These are phyloP conservation scores for Sylvia borin DNA, from an alignment of 2,797 vertebrate species.

Conservation along the genomic window DNA sequence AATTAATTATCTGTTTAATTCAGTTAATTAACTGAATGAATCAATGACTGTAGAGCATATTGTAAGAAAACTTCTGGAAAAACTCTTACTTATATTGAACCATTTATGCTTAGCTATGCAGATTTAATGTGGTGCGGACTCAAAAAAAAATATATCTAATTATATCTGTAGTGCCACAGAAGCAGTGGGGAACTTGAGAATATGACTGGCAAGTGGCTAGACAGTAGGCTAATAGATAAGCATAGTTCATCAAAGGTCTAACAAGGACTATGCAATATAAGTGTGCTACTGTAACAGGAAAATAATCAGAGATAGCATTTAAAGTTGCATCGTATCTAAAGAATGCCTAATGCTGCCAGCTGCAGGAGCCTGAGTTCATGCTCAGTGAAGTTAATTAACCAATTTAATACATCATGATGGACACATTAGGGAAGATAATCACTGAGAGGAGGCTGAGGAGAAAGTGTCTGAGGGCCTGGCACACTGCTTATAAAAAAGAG, in stretches of 20 bases:
- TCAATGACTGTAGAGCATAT: neutral
- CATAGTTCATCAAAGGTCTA: neutral
- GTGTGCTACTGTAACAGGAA: neutral
- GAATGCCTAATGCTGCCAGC: neutral
- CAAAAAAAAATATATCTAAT: neutral
- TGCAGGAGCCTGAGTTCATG: neutral
- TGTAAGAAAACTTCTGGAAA: neutral
- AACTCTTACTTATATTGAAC: neutral
- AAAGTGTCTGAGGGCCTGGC: neutral
- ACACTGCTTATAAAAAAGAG: neutral
- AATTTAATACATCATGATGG: conserved; percentile 6
- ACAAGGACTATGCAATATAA: neutral
- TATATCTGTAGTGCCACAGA: neutral
- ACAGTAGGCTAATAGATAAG: neutral
- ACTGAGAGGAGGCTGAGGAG: neutral
- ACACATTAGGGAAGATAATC: neutral
- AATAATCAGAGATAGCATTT: neutral
- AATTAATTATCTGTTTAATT: neutral
- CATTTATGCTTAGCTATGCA: neutral
- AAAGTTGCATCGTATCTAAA: neutral
- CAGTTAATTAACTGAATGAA: neutral
- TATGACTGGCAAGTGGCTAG: neutral
- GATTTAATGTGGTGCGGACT: neutral
- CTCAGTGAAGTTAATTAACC: conserved; percentile 38
- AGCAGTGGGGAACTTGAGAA: neutral